These are phyloP conservation scores for Chlorospingus flavigularis DNA, from an alignment of 2,797 vertebrate species.

Conservation along the genomic window DNA sequence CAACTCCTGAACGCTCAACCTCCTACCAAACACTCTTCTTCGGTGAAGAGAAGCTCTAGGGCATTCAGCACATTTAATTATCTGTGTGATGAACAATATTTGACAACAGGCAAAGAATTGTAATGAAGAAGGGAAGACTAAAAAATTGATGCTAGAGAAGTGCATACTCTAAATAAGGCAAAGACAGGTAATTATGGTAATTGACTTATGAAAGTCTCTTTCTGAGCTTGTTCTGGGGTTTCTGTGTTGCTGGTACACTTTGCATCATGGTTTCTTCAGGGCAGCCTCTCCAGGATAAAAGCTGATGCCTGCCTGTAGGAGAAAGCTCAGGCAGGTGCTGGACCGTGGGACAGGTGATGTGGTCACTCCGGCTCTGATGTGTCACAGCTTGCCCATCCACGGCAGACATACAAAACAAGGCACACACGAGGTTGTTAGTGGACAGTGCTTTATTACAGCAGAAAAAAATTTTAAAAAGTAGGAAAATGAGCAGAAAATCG, in stretches of 20 bases:
- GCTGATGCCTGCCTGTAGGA: rapidly evolving
- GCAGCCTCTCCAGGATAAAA: neutral
- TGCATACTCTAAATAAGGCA: neutral
- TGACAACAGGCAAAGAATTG: neutral
- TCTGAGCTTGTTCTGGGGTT: rapidly evolving
- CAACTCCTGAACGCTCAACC: neutral
- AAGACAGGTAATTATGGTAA: neutral
- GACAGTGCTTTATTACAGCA: neutral
- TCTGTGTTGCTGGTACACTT: rapidly evolving
- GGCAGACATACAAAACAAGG: rapidly evolving
- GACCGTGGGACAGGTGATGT: rapidly evolving
- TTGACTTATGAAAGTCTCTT: neutral
- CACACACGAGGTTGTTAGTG: rapidly evolving
- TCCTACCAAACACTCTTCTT: rapidly evolving
- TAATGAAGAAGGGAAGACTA: neutral
- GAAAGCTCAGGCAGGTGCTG: neutral
- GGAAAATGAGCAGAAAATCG: neutral
- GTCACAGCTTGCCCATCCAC: neutral
- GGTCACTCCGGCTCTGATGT: rapidly evolving
- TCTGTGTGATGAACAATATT: neutral
- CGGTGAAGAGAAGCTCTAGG: neutral
- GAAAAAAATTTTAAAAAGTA: neutral
- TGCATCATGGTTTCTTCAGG: neutral
- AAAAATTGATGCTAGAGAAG: neutral
- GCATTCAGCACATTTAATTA: neutral